Conservation (phyloP, 2,888 invertebrate species). For the Xanthorhoe spadicearia region DNA sequence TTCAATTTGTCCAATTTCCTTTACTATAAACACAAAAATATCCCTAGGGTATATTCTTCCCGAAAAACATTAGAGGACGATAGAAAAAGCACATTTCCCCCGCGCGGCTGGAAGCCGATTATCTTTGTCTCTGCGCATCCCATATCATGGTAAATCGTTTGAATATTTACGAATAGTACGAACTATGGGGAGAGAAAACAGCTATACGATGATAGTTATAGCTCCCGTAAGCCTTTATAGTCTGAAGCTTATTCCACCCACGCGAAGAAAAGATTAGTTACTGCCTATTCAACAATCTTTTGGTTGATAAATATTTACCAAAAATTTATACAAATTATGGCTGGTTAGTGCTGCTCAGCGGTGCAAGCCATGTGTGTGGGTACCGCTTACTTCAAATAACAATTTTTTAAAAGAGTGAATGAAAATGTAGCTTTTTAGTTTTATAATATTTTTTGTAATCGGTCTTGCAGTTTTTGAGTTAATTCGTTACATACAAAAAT, state of each 20-base stretch:
- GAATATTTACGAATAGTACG: constrained; percentile 27
- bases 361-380: too few species aligned
- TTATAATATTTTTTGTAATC: too few species aligned
- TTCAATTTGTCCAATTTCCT: constrained; percentile 63
- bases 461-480: too few species aligned
- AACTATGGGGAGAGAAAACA: constrained; percentile 16
- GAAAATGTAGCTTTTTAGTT: too few species aligned
- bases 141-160: constrained; percentile 36
- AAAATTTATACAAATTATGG: too few species aligned
- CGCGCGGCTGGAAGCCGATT: constrained; percentile 57
- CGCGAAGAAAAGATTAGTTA: too few species aligned
- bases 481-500: too few species aligned
- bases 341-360: too few species aligned
- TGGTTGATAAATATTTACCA: too few species aligned
- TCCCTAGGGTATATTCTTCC: constrained; percentile 55
- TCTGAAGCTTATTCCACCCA: neutral
- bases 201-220: constrained; percentile 15
- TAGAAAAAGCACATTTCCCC: constrained; percentile 56
- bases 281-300: too few species aligned
- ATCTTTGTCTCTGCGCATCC: constrained; percentile 50
- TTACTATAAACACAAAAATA: constrained; percentile 59
- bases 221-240: constrained; percentile 4
- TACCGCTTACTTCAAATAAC: too few species aligned
- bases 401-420: too few species aligned
- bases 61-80: constrained; percentile 60